Evolutionary conservation across 2,113 vertebrate genomes (phyloP), one percentile per base, ranked within the genome.

Genomic region (Upupa epops): DNA sequence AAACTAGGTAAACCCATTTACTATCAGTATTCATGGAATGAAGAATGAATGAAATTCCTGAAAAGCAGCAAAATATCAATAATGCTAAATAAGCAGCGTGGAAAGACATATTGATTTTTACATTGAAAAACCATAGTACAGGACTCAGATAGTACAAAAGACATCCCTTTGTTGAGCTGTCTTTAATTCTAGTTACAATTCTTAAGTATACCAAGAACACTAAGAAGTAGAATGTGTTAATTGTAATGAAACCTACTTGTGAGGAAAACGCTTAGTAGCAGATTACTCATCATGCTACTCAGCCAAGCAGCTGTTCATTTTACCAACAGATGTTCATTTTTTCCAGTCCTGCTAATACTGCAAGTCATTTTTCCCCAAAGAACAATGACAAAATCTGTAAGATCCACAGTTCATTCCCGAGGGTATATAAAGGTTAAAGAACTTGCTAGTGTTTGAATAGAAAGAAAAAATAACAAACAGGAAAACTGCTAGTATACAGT

Each of bases 281-380:
- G 24, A 74, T 86, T 75, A 86, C 31, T 80, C 51, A 78, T 81
- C 36, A 59, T 17, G 31, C 55, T 86, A 55, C 5, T 75, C 54
- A 83, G 64, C 60, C 40, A 77, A 25, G 17, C 81, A 93, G 82
- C 52, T 93, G 92, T 70, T 94, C 26, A 18, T 64, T 90, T 94
- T 92, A 56, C 70, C 32, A 90, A 58, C 80, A 95, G 83, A 90
- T 90, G 94, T 73, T 89, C 29, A 28, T 87, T 92, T 92, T n/a
- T 94, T 87, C 55, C 36, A 73, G 40, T 75, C 40, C 42, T 94
- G 69, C 10, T 92, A 88, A 89, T 80, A n/a, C 66, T 94, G 52
- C 64, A 89, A 91, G 63, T 74, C 17, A 77, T 83, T 73, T 79
- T 80, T 37, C 82, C 52, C 65, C 11, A 13, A 64, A 76, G 16